A percentile compares a stretch with the other conserved stretches of the same genome.
Conservation (phyloP, 2,888 invertebrate genomes). For the Anagyrus pseudococci region DNA sequence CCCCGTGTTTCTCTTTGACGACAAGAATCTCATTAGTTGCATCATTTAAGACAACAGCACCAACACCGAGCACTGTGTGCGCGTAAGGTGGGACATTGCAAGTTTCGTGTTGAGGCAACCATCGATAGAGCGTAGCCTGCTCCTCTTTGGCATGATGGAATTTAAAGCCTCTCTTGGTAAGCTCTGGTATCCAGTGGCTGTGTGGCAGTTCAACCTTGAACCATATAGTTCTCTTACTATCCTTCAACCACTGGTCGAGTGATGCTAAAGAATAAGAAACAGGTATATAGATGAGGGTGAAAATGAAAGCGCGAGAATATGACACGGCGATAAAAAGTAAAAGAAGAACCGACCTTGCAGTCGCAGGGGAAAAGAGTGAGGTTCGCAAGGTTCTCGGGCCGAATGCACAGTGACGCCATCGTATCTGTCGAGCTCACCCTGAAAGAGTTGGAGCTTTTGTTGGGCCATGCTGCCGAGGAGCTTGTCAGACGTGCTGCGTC, state of each 20-base stretch:
- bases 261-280: constrained; percentile 69
- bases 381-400: constrained; percentile 65
- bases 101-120: constrained; percentile 72
- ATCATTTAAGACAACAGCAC: constrained; percentile 84
- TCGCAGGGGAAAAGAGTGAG: constrained; percentile 64
- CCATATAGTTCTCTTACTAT: constrained; percentile 78
- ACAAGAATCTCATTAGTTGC: constrained; percentile 76
- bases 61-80: constrained; percentile 84
- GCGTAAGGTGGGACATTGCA: constrained; percentile 79
- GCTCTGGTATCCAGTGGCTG: constrained; percentile 76
- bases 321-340: constrained; percentile 7
- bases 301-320: background rate
- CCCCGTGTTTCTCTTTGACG: constrained; percentile 74
- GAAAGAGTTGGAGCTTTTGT: constrained; percentile 53
- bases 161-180: constrained; percentile 80
- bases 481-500: background rate
- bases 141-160: constrained; percentile 86
- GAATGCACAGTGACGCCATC: constrained; percentile 79
- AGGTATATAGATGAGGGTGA: too few relatives aligned
- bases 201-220: constrained; percentile 77
- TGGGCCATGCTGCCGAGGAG: constrained; percentile 39
- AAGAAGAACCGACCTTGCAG: constrained; percentile 65
- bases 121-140: constrained; percentile 81
- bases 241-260: constrained; percentile 70
- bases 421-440: constrained; percentile 69